Evolutionary conservation across 2,888 invertebrate genomes (phyloP), one percentile per base, ranked within the genome.

Genomic region (Pycnomerus fuliginosus): DNA sequence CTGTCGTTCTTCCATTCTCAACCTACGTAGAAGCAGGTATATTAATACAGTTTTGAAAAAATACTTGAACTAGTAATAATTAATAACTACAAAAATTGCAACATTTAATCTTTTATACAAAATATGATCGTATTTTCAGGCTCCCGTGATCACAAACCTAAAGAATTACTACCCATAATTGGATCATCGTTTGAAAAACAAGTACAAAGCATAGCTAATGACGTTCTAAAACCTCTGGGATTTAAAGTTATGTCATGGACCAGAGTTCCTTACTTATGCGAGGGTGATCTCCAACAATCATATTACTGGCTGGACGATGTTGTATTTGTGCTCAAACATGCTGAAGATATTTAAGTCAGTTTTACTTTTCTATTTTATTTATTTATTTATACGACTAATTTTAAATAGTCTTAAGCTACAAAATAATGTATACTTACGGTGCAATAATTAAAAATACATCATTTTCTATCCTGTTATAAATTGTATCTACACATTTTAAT

Each of bases 211-310:
- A 80, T 95, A 58, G 74, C 83, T 14, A 67, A 74, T 22, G 67
- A 79, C 44, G 80, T 87, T 3, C 78, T 87, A 32, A 65, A 40
- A 25, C 83, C 84, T 1, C 71, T 79, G 33, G 87, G 87, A 2
- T 90, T 91, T 69, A 77, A 81, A 41, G 79, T 97, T 24, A 78
- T 85, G 30, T 78, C 83, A 3, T 98, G 96, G 91, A 84, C 91
- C 7, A 82, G 91, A 60, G 83, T 95, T 25, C 98, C 98, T 0
- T 98, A 98, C 70, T 77, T 99, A 23, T 98, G 97, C 73, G 97
- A 99, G 73, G 98, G 98, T 1, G 97, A 98, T 72, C 78, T 96
- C 53, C 80, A 86, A 30, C 91, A 90, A 70, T 86, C 90, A 0
- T 91, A 87, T 74, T 96, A 95, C 73, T 91, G 91, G 83, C 78